phyloP scores from a whole-genome alignment of 2,797 vertebrate genomes.

The Decapterus maruadsi region DNA sequence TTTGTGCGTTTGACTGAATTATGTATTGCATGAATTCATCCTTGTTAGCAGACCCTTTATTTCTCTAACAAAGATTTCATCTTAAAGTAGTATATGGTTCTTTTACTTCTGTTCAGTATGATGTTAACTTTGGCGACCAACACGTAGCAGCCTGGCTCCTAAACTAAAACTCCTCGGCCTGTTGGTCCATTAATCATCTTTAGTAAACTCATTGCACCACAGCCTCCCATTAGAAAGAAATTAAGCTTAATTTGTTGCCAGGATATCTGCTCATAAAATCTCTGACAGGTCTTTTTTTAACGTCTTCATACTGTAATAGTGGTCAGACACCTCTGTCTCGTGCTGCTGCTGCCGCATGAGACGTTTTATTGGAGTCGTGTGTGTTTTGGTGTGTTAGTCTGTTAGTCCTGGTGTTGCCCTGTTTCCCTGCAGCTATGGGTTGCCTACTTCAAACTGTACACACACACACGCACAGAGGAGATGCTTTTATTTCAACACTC shows the following conservation, averaged over 20 bases:
- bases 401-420: not conserved
- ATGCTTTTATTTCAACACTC: constrained; percentile 22
- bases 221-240: constrained; percentile 43
- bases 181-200: constrained; percentile 26
- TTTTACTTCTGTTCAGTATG: too few relatives aligned
- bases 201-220: constrained; percentile 8
- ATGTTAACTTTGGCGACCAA: constrained; percentile 8
- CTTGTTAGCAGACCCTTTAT: not conserved
- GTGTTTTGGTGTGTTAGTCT: constrained; percentile 3
- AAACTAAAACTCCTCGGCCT: constrained; percentile 9
- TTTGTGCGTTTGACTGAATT: too few relatives aligned
- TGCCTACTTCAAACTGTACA: constrained; percentile 28
- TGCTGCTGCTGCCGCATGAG: not conserved
- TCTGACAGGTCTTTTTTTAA: not conserved
- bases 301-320: constrained; percentile 2
- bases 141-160: not conserved
- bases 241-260: constrained; percentile 30
- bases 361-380: constrained; percentile 1
- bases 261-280: constrained; percentile 39
- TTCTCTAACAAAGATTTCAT: too few relatives aligned
- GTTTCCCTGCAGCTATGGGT: constrained; percentile 43
- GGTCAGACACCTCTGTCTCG: not conserved
- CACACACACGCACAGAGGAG: constrained; percentile 10
- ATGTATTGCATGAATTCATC: too few relatives aligned
- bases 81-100: too few relatives aligned